A percentile compares a stretch with the other conserved stretches of the same genome.
These are phyloP conservation scores for Enteromius treurensis DNA, from an alignment of 2,797 vertebrate genomes.

Conservation along the genomic window DNA sequence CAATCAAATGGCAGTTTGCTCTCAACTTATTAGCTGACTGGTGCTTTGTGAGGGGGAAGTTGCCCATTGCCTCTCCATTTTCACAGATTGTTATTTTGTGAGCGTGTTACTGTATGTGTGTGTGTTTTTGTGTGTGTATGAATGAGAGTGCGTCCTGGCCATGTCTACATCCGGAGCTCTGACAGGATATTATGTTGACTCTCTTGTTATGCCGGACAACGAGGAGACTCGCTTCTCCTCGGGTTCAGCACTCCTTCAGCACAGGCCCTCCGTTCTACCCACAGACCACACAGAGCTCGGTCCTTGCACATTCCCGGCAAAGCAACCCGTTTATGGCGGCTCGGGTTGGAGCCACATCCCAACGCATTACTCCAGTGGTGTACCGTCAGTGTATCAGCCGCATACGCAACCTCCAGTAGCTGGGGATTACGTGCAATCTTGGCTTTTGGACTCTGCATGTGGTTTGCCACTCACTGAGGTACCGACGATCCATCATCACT, in stretches of 20 bases:
- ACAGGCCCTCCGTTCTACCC: constrained; percentile 80
- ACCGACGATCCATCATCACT: constrained; percentile 84
- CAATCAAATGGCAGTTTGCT: constrained; percentile 82
- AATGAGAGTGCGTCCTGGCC: constrained; percentile 75
- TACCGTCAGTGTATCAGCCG: constrained; percentile 87
- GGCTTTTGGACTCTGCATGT: constrained; percentile 91
- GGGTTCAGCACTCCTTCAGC: constrained; percentile 81
- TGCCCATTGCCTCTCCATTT: constrained; percentile 86
- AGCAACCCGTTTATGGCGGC: constrained; percentile 84
- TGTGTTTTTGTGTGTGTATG: constrained; percentile 64
- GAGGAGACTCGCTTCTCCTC: constrained; percentile 88
- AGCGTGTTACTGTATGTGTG: constrained; percentile 72
- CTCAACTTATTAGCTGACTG: constrained; percentile 94
- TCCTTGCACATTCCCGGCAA: constrained; percentile 90
- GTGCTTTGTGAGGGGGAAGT: constrained; percentile 90
- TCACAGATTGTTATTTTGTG: constrained; percentile 95
- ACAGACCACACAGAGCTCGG: constrained; percentile 87
- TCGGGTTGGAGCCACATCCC: constrained; percentile 91
- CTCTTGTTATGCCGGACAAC: constrained; percentile 89
- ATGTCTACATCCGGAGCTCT: constrained; percentile 96
- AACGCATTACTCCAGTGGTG: constrained; percentile 82
- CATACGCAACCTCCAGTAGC: constrained; percentile 85
- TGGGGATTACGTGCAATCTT: constrained; percentile 91
- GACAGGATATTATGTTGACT: constrained; percentile 96
- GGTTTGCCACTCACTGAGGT: constrained; percentile 91